A percentile compares a stretch with the other conserved stretches of the same genome.
These are phyloP conservation scores for Potamilus streckersoni DNA, from an alignment of 1,140 invertebrate genomes.

Conservation along the genomic window DNA sequence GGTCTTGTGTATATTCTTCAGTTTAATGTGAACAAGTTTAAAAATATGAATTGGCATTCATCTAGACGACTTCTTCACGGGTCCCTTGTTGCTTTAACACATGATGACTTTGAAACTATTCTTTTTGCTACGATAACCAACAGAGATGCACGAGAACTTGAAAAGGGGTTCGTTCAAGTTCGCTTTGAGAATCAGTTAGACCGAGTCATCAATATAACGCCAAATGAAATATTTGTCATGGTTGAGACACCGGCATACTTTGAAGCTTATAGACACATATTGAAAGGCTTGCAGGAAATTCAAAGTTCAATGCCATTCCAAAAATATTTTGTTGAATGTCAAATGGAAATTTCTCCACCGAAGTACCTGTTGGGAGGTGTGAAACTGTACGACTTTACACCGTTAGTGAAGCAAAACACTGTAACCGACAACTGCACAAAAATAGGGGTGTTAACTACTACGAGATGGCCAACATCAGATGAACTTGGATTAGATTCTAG, in stretches of 20 bases:
- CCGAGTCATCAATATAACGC: constrained; percentile 1
- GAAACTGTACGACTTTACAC: background rate
- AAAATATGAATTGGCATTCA: constrained; percentile 57
- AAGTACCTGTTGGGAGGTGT: constrained; percentile 34
- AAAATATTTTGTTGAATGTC: constrained; percentile 52
- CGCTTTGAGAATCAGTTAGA: constrained; percentile 62
- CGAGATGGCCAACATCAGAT: constrained; percentile 34
- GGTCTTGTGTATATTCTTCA: constrained; percentile 48
- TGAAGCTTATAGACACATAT: constrained; percentile 69
- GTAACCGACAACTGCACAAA: no score
- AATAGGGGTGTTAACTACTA: constrained; percentile 23
- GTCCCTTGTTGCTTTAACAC: constrained; percentile 79
- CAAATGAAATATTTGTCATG: constrained; percentile 47
- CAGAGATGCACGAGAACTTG: constrained; percentile 66
- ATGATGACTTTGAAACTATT: constrained; percentile 76
- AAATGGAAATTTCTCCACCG: constrained; percentile 40
- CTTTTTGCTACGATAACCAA: constrained; percentile 77
- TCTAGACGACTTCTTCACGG: constrained; percentile 78
- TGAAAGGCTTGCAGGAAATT: constrained; percentile 66
- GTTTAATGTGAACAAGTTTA: constrained; percentile 52
- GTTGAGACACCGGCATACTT: constrained; percentile 71
- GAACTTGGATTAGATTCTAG: constrained; percentile 63
- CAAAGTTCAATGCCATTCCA: constrained; percentile 57
- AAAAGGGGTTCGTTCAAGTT: constrained; percentile 50
- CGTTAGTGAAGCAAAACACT: background rate